Conservation (phyloP, 2,888 invertebrate species). For the Melangyna quadrimaculata region DNA sequence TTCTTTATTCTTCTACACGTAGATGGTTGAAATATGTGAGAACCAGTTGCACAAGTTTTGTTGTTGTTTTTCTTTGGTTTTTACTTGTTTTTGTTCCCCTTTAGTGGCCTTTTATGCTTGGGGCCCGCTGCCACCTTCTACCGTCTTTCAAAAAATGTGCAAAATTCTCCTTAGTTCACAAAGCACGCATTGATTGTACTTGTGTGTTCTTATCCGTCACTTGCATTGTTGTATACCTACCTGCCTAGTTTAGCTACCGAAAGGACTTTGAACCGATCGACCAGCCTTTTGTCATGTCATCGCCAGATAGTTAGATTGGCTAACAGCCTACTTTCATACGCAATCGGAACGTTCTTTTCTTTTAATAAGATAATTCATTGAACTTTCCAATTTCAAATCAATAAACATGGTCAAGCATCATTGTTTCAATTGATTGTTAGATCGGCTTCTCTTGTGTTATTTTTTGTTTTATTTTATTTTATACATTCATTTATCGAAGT, state of each 20-base stretch:
- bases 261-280: constrained; percentile 70
- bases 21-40: constrained; percentile 28
- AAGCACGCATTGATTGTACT: not conserved
- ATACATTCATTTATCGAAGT: constrained; percentile 23
- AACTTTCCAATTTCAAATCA: constrained; percentile 35
- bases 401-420: not conserved
- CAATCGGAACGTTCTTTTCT: not conserved
- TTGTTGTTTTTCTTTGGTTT: too few relatives aligned
- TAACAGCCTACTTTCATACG: not conserved
- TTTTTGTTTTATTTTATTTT: not conserved
- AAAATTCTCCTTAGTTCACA: constrained; percentile 5
- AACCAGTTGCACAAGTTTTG: constrained; percentile 71
- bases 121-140: not conserved
- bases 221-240: constrained; percentile 9
- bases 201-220: not conserved
- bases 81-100: constrained; percentile 1
- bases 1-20: not conserved
- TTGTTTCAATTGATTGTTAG: constrained; percentile 41
- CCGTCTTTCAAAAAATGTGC: not conserved
- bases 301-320: constrained; percentile 22
- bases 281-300: constrained; percentile 31
- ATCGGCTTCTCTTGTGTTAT: constrained; percentile 2
- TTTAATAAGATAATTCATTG: constrained; percentile 36
- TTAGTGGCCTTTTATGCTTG: not conserved
- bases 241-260: not conserved